phyloP scores from a whole-genome alignment of 2,888 invertebrate species.

The Ceriagrion tenellum region DNA sequence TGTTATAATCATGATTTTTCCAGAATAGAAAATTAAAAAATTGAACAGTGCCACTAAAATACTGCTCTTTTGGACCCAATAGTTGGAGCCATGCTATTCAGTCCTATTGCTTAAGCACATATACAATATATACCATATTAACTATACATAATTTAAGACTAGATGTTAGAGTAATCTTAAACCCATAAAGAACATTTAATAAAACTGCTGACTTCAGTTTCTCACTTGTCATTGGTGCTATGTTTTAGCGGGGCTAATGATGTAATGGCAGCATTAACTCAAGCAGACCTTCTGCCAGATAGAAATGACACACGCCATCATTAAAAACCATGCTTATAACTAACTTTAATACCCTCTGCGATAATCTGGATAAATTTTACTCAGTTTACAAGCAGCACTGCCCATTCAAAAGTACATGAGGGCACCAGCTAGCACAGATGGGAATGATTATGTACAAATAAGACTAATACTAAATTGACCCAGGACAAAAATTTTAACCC shows the following conservation, averaged over 20 bases:
- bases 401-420: not conserved
- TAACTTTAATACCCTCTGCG: not conserved
- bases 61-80: no score
- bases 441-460: no score
- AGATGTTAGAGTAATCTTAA: not conserved
- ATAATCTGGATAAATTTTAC: not conserved
- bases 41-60: no score
- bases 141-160: not conserved
- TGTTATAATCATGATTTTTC: no score
- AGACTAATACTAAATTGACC: no score
- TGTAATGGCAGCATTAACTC: not conserved
- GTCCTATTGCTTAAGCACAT: not conserved
- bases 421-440: not conserved
- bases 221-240: not conserved
- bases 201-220: not conserved
- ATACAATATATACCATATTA: not conserved
- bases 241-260: not conserved
- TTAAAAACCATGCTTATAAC: not conserved
- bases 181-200: not conserved
- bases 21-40: no score
- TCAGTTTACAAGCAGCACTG: not conserved
- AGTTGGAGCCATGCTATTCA: not conserved
- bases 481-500: no score
- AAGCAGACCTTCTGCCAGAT: not conserved
- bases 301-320: not conserved